phyloP scores from a whole-genome alignment of 1,140 invertebrate genomes.

The Drepana arcuata region DNA sequence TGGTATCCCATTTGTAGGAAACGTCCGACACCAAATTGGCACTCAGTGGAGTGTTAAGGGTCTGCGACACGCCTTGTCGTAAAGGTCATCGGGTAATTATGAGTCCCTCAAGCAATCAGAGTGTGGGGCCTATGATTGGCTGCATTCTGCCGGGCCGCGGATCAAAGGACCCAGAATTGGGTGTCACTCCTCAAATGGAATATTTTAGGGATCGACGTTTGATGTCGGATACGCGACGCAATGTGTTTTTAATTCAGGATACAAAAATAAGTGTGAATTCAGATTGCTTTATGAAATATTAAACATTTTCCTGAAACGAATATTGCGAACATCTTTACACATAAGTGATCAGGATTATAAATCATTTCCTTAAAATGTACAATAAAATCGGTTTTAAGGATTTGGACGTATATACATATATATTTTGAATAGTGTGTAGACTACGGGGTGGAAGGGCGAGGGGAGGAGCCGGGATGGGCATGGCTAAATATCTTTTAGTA shows the following conservation, averaged over 20 bases:
- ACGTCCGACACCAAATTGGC: constrained; percentile 21
- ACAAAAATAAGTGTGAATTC: too few species aligned
- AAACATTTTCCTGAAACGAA: too few species aligned
- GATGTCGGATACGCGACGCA: constrained; percentile 16
- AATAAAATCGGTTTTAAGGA: too few species aligned
- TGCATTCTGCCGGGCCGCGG: constrained; percentile 28
- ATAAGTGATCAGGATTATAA: too few species aligned
- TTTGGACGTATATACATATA: too few species aligned
- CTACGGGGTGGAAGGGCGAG: constrained; percentile 1
- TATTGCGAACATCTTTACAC: not conserved
- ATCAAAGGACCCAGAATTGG: constrained; percentile 40
- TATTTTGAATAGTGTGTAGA: constrained; percentile 28
- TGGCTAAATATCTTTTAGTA: constrained; percentile 48
- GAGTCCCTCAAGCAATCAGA: constrained; percentile 49
- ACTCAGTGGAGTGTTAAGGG: constrained; percentile 39
- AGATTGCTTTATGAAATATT: too few species aligned
- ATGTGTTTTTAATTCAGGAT: constrained; percentile 14
- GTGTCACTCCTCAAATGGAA: constrained; percentile 47
- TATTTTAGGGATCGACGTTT: constrained; percentile 41
- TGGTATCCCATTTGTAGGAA: constrained; percentile 6
- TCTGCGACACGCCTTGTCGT: constrained; percentile 28
- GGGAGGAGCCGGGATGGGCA: constrained; percentile 8
- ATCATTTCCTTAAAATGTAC: too few species aligned
- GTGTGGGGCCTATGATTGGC: constrained; percentile 38
- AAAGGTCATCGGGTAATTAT: constrained; percentile 56